Evolutionary conservation across 2,888 invertebrate species (phyloP).

Genomic region (Teleogryllus oceanicus): DNA sequence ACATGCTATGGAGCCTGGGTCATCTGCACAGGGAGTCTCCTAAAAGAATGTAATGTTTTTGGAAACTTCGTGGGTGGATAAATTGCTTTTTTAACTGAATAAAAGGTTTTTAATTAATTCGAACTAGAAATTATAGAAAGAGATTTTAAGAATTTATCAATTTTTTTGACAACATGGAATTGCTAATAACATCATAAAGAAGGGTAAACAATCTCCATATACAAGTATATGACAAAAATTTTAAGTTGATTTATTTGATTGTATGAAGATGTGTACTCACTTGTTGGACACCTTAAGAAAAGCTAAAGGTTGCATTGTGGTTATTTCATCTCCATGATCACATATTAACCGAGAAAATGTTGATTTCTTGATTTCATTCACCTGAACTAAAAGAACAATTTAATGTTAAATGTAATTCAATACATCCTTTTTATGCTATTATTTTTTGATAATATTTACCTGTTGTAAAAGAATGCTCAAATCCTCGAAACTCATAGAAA

Average conservation of each 20-base stretch:
- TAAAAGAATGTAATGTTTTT: too few species aligned
- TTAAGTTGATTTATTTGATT: neutral
- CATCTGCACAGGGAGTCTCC: too few species aligned
- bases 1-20: too few species aligned
- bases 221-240: too few species aligned
- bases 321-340: neutral
- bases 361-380: neutral
- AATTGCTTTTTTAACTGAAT: too few species aligned
- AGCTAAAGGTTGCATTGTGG: neutral
- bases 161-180: too few species aligned
- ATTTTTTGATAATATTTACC: conserved; percentile 31
- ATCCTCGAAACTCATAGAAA: conserved; percentile 60
- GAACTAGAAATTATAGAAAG: too few species aligned
- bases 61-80: too few species aligned
- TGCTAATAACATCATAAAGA: too few species aligned
- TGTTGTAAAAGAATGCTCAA: conserved; percentile 48
- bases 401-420: neutral
- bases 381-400: neutral
- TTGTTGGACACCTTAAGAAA: neutral
- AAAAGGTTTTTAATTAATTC: too few species aligned
- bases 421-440: neutral
- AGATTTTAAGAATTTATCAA: too few species aligned
- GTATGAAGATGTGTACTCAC: neutral
- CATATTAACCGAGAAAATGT: neutral
- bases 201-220: too few species aligned